phyloP scores from a whole-genome alignment of 2,888 invertebrate species.

The Junonia oenone region DNA sequence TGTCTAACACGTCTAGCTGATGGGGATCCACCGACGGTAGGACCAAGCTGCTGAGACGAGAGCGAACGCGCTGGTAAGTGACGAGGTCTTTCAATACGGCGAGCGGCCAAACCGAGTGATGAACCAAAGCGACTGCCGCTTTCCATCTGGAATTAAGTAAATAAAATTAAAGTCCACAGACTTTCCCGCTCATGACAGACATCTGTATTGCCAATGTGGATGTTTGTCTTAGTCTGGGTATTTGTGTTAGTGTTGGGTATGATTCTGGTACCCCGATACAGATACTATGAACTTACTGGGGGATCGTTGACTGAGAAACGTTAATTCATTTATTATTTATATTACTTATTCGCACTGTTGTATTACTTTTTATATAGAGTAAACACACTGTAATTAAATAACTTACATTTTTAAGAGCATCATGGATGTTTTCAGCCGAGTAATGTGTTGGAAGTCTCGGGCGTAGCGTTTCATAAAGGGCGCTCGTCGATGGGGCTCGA shows the following conservation, averaged over 20 bases:
- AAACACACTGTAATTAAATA: not conserved
- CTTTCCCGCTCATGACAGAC: too few relatives aligned
- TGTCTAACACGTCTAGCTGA: conserved; percentile 90
- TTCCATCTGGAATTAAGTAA: conserved; percentile 57
- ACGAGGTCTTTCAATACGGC: conserved; percentile 71
- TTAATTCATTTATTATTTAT: too few relatives aligned
- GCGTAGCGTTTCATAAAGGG: conserved; percentile 93
- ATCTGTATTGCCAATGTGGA: too few relatives aligned
- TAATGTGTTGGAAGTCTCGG: conserved; percentile 87
- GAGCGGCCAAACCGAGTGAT: conserved; percentile 70
- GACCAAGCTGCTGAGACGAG: conserved; percentile 85
- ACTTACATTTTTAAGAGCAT: conserved; percentile 90
- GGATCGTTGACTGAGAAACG: too few relatives aligned
- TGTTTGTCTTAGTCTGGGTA: too few relatives aligned
- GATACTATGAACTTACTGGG: too few relatives aligned
- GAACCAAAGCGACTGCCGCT: conserved; percentile 82
- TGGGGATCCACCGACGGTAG: conserved; percentile 80
- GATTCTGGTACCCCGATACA: too few relatives aligned
- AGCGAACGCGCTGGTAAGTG: conserved; percentile 87
- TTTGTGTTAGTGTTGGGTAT: too few relatives aligned
- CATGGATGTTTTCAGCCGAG: conserved; percentile 95
- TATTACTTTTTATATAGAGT: too few relatives aligned
- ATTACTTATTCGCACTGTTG: too few relatives aligned
- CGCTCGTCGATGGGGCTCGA: conserved; percentile 93
- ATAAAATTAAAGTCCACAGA: not conserved